phyloP scores from a whole-genome alignment of 1,140 invertebrate genomes.

The Aphidius gifuensis region DNA sequence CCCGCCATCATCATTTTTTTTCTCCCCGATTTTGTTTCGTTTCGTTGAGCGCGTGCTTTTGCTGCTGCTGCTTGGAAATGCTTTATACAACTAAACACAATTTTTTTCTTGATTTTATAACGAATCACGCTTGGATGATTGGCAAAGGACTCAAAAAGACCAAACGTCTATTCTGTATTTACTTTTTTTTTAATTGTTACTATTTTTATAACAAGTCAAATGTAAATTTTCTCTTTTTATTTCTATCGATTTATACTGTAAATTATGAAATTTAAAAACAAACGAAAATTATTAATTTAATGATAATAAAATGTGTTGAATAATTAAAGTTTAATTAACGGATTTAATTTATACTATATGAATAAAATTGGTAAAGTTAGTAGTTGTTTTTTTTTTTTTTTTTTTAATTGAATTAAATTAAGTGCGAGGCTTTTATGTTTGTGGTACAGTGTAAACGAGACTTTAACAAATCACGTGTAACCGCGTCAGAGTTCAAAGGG shows the following conservation, averaged over 20 bases:
- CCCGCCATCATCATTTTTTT: too few species aligned
- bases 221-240: neutral
- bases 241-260: neutral
- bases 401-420: neutral
- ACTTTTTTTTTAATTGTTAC: neutral
- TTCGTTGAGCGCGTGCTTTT: too few species aligned
- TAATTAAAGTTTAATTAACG: neutral
- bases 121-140: constrained; percentile 16
- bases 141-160: constrained; percentile 14
- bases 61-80: too few species aligned
- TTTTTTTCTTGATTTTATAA: constrained; percentile 1
- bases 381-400: neutral
- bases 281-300: neutral
- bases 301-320: neutral
- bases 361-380: neutral
- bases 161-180: constrained; percentile 1
- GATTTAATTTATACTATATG: neutral
- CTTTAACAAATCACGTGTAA: constrained; percentile 12
- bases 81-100: neutral
- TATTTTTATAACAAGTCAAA: too few species aligned
- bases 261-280: too few species aligned
- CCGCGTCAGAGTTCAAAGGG: neutral
- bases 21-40: too few species aligned
- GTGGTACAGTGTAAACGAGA: neutral
- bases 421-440: neutral